Percentiles rank a stretch among this genome's conserved stretches.
These are phyloP conservation scores for Rhinella marina DNA, from an alignment of 2,797 vertebrate species.

Conservation along the genomic window DNA sequence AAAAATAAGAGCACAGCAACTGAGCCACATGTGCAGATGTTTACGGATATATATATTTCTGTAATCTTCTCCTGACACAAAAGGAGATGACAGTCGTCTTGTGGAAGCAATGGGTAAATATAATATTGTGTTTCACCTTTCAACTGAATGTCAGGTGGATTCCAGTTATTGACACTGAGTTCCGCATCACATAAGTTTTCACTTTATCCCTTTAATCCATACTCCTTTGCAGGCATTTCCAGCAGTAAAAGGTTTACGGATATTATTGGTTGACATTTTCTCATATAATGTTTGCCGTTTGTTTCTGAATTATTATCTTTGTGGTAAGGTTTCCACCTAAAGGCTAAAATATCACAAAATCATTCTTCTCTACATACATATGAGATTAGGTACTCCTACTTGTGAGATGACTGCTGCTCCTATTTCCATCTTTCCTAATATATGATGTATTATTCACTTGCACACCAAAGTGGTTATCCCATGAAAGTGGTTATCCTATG, in stretches of 20 bases:
- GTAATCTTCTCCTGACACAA: slow-evolving; percentile 28
- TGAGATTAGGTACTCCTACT: not conserved
- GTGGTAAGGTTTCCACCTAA: not conserved
- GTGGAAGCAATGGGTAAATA: slow-evolving; percentile 46
- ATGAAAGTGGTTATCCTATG: too few relatives aligned
- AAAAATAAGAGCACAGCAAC: too few relatives aligned
- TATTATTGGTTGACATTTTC: slow-evolving; percentile 57
- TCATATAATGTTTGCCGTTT: slow-evolving; percentile 52
- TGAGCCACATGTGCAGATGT: slow-evolving; percentile 7
- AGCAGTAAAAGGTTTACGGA: slow-evolving; percentile 27
- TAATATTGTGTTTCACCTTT: slow-evolving; percentile 57
- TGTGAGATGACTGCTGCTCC: too few relatives aligned
- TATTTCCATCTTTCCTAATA: not conserved
- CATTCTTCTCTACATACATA: not conserved
- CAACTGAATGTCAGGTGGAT: slow-evolving; percentile 55
- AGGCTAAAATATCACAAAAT: not conserved
- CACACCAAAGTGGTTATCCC: not conserved
- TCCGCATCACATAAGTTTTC: slow-evolving; percentile 37
- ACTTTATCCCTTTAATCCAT: slow-evolving; percentile 52
- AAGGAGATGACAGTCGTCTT: slow-evolving; percentile 11
- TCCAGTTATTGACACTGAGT: slow-evolving; percentile 48
- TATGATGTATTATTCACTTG: not conserved
- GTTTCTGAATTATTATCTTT: slow-evolving; percentile 38
- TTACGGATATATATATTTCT: slow-evolving; percentile 26
- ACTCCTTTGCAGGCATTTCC: slow-evolving; percentile 39